Conservation (phyloP, 2,888 invertebrate genomes). For the Cephus pulcher region DNA sequence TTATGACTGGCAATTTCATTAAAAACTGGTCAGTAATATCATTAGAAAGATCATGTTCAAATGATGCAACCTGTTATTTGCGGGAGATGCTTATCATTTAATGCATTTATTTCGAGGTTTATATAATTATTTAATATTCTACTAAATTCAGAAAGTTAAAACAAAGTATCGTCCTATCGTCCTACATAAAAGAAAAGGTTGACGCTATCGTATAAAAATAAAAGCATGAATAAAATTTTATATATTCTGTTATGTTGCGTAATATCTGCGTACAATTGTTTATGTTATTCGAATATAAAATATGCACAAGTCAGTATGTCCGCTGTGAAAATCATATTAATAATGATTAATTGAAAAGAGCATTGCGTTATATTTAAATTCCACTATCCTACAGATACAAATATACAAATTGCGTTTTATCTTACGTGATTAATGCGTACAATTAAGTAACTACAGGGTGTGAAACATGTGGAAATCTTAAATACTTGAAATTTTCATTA, state of each 20-base stretch:
- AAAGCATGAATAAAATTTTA: background rate
- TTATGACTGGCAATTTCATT: background rate
- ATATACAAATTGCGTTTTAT: background rate
- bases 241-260: background rate
- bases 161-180: background rate
- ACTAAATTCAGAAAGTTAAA: background rate
- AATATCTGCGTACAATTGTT: background rate
- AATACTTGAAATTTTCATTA: background rate
- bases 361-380: background rate
- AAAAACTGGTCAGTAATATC: background rate
- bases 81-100: background rate
- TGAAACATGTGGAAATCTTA: background rate
- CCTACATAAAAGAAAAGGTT: background rate
- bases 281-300: background rate
- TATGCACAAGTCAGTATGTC: background rate
- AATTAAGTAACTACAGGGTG: background rate
- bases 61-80: background rate
- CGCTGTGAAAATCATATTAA: background rate
- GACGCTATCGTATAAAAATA: background rate
- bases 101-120: background rate
- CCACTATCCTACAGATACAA: background rate
- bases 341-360: background rate
- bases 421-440: background rate
- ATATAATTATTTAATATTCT: background rate
- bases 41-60: background rate